phyloP scores from a whole-genome alignment of 1,140 invertebrate species.

The Drosophila quadrilineata region DNA sequence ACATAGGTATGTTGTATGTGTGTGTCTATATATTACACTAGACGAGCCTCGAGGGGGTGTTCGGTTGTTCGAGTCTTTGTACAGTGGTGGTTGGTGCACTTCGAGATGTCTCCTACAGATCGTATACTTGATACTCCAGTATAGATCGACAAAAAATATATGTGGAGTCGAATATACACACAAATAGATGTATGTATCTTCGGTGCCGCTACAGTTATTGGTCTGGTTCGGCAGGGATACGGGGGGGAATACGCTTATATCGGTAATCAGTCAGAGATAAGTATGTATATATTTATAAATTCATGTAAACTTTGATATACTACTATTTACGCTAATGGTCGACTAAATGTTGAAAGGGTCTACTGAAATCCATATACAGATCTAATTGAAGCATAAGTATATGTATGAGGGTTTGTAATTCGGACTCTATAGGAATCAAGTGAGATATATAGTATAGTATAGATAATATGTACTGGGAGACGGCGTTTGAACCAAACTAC shows the following conservation, averaged over 20 bases:
- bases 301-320: conserved; percentile 13
- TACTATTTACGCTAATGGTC: conserved; percentile 8
- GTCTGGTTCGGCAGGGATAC: neutral
- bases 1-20: too few relatives aligned
- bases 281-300: conserved; percentile 29
- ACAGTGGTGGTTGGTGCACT: conserved; percentile 33
- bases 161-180: conserved; percentile 20
- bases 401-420: neutral
- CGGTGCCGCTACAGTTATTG: conserved; percentile 47
- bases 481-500: conserved; percentile 53
- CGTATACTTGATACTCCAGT: too few relatives aligned
- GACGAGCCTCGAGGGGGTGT: conserved; percentile 18
- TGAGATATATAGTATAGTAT: neutral
- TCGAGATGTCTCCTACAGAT: too few relatives aligned
- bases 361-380: neutral
- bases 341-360: too few relatives aligned
- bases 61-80: conserved; percentile 23
- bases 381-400: neutral
- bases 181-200: conserved; percentile 8
- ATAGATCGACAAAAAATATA: conserved; percentile 18
- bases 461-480: neutral
- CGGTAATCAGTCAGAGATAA: conserved; percentile 2
- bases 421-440: conserved; percentile 1
- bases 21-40: conserved; percentile 52
- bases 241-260: conserved; percentile 8